Evolutionary conservation across 2,888 invertebrate genomes (phyloP), one percentile per base, ranked within the genome.

Genomic region (Maniola hyperantus): DNA sequence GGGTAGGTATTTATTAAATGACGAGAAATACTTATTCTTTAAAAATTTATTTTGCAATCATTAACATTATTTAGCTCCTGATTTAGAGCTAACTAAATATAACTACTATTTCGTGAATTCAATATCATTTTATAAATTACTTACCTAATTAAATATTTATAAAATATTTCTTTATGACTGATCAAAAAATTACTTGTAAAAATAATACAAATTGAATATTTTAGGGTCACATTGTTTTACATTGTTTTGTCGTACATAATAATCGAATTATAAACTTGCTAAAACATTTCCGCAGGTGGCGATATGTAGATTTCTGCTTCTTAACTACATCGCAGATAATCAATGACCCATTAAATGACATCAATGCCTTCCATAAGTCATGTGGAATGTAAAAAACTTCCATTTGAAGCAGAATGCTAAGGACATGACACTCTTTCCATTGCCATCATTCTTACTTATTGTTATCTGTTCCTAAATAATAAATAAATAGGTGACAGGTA

Each of bases 41-140:
- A 83, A 79, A 74, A 85, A 83, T 86, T 87, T 87, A 86, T 86
- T 84, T 80, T 77, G 77, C 78, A 78, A 77, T 81, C 48, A 15
- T 80, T 83, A 86, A 85, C 84, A 83, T 83, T 81, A 78, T 82
- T 82, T 74, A 81, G 82, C 82, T 83, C 80, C 74, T 78, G 72
- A 76, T 71, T 77, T 71, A 73, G 83, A 82, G 80, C 82, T 81
- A 79, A 74, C 81, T 81, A 79, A 74, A 74, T 51, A 58, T 61
- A 59, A 61, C 33, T 55, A 64, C n/a, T 55, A 68, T 75, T 76
- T 75, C 46, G 61, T 60, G 59, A 63, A 62, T 60, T 13, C 75
- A 70, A 71, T 77, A 67, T 66, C 71, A 71, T 34, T 73, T 68
- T 72, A 71, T 72, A 74, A 74, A 74, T 67, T 68, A 73, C 51